phyloP scores from a whole-genome alignment of 2,888 invertebrate species.

The Lasioglossum leucozonium region DNA sequence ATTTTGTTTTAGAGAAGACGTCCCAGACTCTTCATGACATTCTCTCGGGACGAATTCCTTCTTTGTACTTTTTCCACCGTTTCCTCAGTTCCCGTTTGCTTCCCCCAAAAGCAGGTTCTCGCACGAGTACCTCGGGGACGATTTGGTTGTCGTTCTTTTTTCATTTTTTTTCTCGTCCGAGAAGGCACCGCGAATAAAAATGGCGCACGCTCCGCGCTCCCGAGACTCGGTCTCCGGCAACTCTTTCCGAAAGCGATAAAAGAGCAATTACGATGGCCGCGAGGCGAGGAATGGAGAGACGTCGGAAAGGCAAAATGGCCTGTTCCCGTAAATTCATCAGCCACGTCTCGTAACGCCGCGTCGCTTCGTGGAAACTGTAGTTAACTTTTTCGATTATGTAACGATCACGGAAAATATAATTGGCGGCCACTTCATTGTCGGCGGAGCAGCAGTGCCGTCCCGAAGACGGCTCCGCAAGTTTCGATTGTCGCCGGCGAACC shows the following conservation, averaged over 20 bases:
- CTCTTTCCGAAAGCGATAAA: conserved; percentile 18
- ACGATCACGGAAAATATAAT: background rate
- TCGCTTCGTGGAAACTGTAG: background rate
- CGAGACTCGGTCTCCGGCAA: background rate
- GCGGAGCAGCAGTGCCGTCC: background rate
- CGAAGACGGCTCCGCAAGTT: background rate
- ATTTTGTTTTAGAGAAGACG: background rate
- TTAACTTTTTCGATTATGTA: conserved; percentile 26
- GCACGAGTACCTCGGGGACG: background rate
- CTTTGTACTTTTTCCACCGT: background rate
- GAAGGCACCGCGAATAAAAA: conserved; percentile 14
- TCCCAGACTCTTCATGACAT: background rate
- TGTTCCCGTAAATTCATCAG: conserved; percentile 18
- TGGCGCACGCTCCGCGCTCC: background rate
- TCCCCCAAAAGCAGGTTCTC: background rate
- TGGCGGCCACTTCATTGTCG: background rate
- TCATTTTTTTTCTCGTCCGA: background rate
- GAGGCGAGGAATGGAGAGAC: background rate
- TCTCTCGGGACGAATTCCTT: background rate
- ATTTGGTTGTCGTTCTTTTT: conserved; percentile 10
- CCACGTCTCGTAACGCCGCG: too few relatives aligned
- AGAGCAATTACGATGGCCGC: conserved; percentile 10
- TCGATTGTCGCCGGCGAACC: background rate
- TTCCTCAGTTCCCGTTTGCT: background rate
- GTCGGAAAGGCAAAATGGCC: background rate